Base-by-base conservation (phyloP, 2,113 vertebrate species). In the Seriola rivoliana region DNA sequence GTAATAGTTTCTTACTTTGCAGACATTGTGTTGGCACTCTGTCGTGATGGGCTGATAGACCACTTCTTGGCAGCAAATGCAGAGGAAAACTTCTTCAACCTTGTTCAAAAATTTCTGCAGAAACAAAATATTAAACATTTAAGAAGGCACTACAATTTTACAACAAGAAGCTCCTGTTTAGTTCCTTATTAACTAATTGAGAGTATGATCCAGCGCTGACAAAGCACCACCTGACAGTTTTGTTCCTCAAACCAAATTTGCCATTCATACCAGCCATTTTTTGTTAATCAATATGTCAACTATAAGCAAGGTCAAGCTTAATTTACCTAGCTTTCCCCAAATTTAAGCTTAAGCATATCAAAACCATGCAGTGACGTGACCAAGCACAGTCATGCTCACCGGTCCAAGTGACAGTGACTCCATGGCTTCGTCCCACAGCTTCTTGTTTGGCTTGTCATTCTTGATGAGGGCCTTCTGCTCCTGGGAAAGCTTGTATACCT, bases 11-110 rank as follows among this genome's bases (percentile, higher is more conserved):
- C 96, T 88, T 90, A 99, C 98, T 97, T 96, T 97, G 93, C 98
- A 99, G 58, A 99, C 97, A 0, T 99, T 99, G 91, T 99, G 98
- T 16, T 97, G 97, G 91, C 98, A 99, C 34, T 97, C 95, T 0
- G 98, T 99, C 17, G 98, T 99, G 91, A 99, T 75, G 0, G 98
- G 98, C 81, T 95, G 94, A 78, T 93, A 99, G 68, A 99, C 98
- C 44, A 99, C 96, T 89, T 99, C 98, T 92, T 99, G 98, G 74
- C 98, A 99, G 93, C 98, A 99, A 46, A 99, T 98, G 62, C 98
- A 99, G 85, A 96, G 91, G 79, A 99, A 99, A 1, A 97, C 91
- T 72, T 99, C 98, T 75, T 97, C 96, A 54, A 99, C 97, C 78
- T 98, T 98, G 68, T 44, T 97, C 40, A 99, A 91, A 76, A 99